A percentile compares a stretch with the other conserved stretches of the same genome.
Evolutionary conservation across 30 jellyfish, hydroid and myxozoan species (phyloP).

Genomic region (Nemopilema nomurai): DNA sequence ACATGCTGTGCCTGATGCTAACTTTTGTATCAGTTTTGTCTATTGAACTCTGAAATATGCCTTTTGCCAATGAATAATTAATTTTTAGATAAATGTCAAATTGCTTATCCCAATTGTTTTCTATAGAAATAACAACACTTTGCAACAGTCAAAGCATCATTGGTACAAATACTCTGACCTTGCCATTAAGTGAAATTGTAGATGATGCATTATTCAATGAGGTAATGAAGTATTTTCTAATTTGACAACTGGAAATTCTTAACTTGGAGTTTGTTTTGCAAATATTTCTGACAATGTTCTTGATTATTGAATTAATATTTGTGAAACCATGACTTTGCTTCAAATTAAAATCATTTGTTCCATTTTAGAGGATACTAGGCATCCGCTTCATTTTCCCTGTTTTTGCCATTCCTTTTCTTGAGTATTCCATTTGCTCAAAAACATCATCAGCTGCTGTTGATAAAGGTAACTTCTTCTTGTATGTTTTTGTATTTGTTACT

Average conservation of each 20-base stretch:
- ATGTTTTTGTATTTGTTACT: too few species aligned
- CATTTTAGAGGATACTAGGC: conserved; percentile 66
- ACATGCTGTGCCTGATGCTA: too few species aligned
- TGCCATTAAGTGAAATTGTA: conserved; percentile 25
- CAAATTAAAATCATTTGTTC: neutral
- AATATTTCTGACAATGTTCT: too few species aligned
- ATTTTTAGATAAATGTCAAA: too few species aligned
- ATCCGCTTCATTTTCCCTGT: conserved; percentile 72
- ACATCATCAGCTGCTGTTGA: conserved; percentile 50
- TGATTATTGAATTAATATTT: neutral
- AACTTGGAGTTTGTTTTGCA: too few species aligned
- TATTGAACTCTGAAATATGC: too few species aligned
- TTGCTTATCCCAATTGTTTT: too few species aligned
- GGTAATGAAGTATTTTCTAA: conserved; percentile 10
- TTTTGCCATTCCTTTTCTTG: conserved; percentile 60
- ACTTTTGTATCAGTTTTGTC: too few species aligned
- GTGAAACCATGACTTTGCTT: neutral
- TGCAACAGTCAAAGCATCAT: conserved; percentile 57
- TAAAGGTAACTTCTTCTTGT: conserved; percentile 32
- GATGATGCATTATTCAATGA: conserved; percentile 56
- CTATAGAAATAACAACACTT: conserved; percentile 37
- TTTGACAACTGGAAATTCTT: too few species aligned
- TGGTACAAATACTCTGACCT: conserved; percentile 60
- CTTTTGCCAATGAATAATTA: too few species aligned
- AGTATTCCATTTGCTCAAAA: conserved; percentile 12